Conservation (phyloP, 2,888 invertebrate genomes). For the Diaprepes abbreviatus region DNA sequence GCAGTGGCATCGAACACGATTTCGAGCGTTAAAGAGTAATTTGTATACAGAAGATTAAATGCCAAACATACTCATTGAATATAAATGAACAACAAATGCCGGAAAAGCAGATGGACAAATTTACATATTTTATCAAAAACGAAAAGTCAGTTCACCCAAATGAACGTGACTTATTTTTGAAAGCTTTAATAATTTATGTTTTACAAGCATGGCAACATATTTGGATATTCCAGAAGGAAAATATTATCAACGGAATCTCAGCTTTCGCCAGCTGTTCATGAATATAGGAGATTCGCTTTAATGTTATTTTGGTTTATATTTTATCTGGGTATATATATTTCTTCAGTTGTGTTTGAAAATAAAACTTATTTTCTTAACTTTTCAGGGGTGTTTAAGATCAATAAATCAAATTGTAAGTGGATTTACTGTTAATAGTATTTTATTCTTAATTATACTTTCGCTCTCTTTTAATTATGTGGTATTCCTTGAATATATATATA, state of each 20-base stretch:
- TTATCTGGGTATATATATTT: background rate
- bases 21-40: constrained; percentile 4
- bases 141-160: constrained; percentile 27
- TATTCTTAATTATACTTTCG: too few species aligned
- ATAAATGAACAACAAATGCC: constrained; percentile 29
- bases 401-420: too few species aligned
- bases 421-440: too few species aligned
- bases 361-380: too few species aligned
- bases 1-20: background rate
- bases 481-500: too few species aligned
- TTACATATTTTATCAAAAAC: constrained; percentile 30
- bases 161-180: constrained; percentile 38
- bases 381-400: too few species aligned
- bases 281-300: constrained; percentile 16
- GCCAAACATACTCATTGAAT: constrained; percentile 15
- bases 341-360: too few species aligned
- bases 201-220: constrained; percentile 22
- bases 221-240: constrained; percentile 17
- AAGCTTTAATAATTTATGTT: constrained; percentile 29
- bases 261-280: constrained; percentile 21
- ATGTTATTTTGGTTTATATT: constrained; percentile 7
- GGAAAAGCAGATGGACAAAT: constrained; percentile 8
- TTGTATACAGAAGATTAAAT: constrained; percentile 15
- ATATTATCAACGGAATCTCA: constrained; percentile 20
- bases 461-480: too few species aligned